Percentiles rank a stretch among this genome's conserved stretches.
phyloP scores from a whole-genome alignment of 2,888 invertebrate species.

The Andrena praecox region DNA sequence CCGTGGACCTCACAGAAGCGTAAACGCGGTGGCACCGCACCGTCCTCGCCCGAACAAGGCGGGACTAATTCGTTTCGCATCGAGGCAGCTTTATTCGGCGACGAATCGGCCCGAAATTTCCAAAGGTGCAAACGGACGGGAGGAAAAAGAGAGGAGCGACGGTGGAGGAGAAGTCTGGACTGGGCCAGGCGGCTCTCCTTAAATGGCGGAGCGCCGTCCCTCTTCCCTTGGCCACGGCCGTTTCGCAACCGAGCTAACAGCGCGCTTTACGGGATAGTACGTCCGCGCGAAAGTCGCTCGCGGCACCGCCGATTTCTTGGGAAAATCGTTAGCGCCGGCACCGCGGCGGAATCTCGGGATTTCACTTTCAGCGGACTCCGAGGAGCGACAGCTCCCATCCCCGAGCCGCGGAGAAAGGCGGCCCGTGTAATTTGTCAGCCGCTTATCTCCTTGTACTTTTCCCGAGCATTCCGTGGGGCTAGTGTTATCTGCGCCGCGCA shows the following conservation, averaged over 20 bases:
- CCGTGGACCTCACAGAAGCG: conserved; percentile 60
- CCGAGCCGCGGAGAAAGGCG: neutral
- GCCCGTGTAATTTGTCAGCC: conserved; percentile 18
- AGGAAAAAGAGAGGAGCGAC: conserved; percentile 22
- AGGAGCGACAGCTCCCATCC: neutral
- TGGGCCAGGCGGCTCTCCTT: conserved; percentile 65
- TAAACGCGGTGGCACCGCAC: conserved; percentile 26
- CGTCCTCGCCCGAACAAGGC: neutral
- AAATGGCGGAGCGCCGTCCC: conserved; percentile 64
- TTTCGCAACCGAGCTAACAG: conserved; percentile 62
- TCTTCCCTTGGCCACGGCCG: conserved; percentile 60
- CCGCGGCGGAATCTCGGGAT: conserved; percentile 19
- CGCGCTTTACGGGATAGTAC: conserved; percentile 54
- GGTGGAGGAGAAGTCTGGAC: conserved; percentile 35
- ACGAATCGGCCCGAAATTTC: conserved; percentile 45
- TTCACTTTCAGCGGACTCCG: conserved; percentile 17
- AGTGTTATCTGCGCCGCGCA: conserved; percentile 22
- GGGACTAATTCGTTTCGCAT: conserved; percentile 23
- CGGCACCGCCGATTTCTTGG: conserved; percentile 45
- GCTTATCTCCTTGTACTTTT: conserved; percentile 4
- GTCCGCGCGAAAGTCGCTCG: conserved; percentile 43
- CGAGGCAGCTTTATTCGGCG: neutral
- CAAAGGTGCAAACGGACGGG: neutral
- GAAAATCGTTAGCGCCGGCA: conserved; percentile 50
- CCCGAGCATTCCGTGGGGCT: neutral